A percentile compares a stretch with the other conserved stretches of the same genome.
phyloP scores from a whole-genome alignment of 2,888 invertebrate genomes.

The Pseudococcus viburni region DNA sequence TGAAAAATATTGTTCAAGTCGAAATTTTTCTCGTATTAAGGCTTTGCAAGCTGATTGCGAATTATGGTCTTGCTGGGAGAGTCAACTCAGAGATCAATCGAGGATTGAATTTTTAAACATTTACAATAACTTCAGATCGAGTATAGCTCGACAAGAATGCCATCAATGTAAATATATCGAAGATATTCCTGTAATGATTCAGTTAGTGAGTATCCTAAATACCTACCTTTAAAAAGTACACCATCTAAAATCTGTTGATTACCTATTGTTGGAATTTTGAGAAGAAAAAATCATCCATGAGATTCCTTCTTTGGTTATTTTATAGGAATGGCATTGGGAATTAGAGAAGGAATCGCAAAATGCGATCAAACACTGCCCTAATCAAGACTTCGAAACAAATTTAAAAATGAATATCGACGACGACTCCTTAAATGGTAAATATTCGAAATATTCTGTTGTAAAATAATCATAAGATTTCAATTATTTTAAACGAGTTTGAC shows the following conservation, averaged over 20 bases:
- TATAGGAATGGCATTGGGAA: conserved; percentile 56
- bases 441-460: neutral
- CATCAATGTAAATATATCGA: neutral
- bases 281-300: too few relatives aligned
- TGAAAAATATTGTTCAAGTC: neutral
- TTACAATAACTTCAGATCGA: conserved; percentile 7
- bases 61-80: conserved; percentile 59
- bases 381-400: neutral
- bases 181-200: conserved; percentile 4
- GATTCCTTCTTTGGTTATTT: neutral
- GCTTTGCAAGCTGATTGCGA: neutral
- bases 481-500: too few relatives aligned
- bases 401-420: neutral
- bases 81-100: conserved; percentile 5
- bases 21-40: neutral
- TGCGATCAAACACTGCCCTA: conserved; percentile 13
- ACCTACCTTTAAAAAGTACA: too few relatives aligned
- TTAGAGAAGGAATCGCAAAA: conserved; percentile 47
- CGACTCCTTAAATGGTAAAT: neutral
- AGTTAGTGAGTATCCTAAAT: neutral
- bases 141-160: neutral
- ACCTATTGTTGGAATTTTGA: too few relatives aligned
- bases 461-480: too few relatives aligned
- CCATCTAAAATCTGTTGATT: too few relatives aligned
- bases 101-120: conserved; percentile 26